These are phyloP conservation scores for Megaleporinus macrocephalus DNA, from an alignment of 2,113 vertebrate genomes.

Conservation along the genomic window DNA sequence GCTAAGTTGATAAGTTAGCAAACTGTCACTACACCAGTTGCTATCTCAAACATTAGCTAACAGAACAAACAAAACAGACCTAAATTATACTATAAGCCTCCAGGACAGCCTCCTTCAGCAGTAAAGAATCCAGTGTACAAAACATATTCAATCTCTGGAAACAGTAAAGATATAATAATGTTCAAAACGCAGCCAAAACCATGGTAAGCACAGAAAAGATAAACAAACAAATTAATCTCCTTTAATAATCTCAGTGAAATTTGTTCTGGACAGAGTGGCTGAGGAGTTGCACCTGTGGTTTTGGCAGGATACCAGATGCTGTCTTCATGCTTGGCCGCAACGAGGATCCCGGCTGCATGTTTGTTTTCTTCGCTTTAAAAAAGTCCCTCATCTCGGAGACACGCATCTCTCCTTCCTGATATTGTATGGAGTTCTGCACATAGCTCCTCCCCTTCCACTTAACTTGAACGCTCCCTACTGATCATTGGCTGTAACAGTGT, in stretches of 20 bases:
- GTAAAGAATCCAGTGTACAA: conserved; percentile 91
- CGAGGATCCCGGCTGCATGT: conserved; percentile 85
- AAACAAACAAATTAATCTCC: not conserved
- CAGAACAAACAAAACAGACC: too few relatives aligned
- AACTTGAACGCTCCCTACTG: too few relatives aligned
- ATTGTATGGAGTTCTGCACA: too few relatives aligned
- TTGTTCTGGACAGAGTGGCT: not conserved
- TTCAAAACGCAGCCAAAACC: not conserved
- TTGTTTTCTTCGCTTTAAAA: conserved; percentile 84
- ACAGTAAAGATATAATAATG: not conserved
- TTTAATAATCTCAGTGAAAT: not conserved
- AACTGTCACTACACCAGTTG: too few relatives aligned
- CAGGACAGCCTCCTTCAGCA: conserved; percentile 87
- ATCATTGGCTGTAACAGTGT: too few relatives aligned
- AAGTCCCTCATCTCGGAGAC: conserved; percentile 90
- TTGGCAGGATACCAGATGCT: conserved; percentile 92
- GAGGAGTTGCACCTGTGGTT: conserved; percentile 78
- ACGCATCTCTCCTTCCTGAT: too few relatives aligned
- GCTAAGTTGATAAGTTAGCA: too few relatives aligned
- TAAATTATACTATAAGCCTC: conserved; percentile 89
- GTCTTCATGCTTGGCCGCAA: conserved; percentile 88
- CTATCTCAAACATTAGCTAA: too few relatives aligned
- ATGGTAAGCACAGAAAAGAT: not conserved
- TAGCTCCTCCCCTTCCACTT: too few relatives aligned
- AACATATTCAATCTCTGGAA: conserved; percentile 86